phyloP scores from a whole-genome alignment of 2,113 vertebrate species.

The Pholis gunnellus region DNA sequence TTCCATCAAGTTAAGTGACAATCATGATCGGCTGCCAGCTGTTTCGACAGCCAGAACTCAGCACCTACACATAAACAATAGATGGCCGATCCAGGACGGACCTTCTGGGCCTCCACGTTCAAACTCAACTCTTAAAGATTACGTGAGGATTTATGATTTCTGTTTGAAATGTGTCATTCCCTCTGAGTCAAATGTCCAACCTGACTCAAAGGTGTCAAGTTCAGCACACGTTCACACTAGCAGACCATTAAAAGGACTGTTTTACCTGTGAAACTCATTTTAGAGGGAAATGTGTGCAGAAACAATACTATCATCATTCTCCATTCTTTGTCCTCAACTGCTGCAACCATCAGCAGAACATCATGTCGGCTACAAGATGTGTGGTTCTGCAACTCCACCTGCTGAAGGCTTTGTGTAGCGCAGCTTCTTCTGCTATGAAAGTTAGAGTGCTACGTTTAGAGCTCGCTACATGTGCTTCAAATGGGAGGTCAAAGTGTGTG shows the following conservation, averaged over 20 bases:
- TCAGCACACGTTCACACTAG: constrained; percentile 39
- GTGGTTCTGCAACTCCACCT: constrained; percentile 45
- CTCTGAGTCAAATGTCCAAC: not conserved
- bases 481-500: not conserved
- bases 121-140: constrained; percentile 14
- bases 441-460: not conserved
- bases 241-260: constrained; percentile 21
- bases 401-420: constrained; percentile 18
- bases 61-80: constrained; percentile 35
- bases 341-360: not conserved
- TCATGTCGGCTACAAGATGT: not conserved
- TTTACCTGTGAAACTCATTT: constrained; percentile 28
- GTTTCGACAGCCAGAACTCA: constrained; percentile 63
- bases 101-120: constrained; percentile 2
- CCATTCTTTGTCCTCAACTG: not conserved
- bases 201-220: constrained; percentile 52
- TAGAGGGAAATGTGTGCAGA: not conserved
- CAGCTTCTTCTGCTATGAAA: not conserved
- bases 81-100: not conserved
- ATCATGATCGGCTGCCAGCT: constrained; percentile 34
- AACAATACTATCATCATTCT: not conserved
- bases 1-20: constrained; percentile 32
- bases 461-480: not conserved
- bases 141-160: constrained; percentile 5
- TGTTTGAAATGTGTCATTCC: constrained; percentile 13